These are phyloP conservation scores for Chouioia cunea DNA, from an alignment of 2,888 invertebrate genomes.

Conservation along the genomic window DNA sequence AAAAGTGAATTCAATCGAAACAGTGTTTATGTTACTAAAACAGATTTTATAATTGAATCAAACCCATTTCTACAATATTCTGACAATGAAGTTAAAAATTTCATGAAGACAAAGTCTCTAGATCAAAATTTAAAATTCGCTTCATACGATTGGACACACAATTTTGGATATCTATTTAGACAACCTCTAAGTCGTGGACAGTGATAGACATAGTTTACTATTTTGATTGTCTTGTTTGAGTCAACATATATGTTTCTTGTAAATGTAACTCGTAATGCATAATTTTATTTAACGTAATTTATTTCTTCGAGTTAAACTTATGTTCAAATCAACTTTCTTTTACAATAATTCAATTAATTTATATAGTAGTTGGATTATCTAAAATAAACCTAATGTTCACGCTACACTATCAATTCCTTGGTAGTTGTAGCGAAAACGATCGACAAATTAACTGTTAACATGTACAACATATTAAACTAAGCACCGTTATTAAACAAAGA, in stretches of 20 bases:
- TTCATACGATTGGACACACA: slow-evolving; percentile 58
- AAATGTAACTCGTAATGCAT: slow-evolving; percentile 6
- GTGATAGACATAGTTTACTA: slow-evolving; percentile 13
- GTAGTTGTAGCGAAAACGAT: slow-evolving; percentile 21
- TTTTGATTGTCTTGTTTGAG: slow-evolving; percentile 10
- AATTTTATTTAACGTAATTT: slow-evolving; percentile 28
- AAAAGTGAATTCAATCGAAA: slow-evolving; percentile 26
- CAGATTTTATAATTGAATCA: slow-evolving; percentile 31
- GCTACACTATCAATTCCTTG: slow-evolving; percentile 18
- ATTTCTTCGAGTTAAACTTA: slow-evolving; percentile 25
- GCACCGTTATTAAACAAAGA: slow-evolving; percentile 48
- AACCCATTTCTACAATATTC: slow-evolving; percentile 33
- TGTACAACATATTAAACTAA: slow-evolving; percentile 38
- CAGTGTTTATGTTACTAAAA: slow-evolving; percentile 30
- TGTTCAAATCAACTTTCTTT: slow-evolving; percentile 15
- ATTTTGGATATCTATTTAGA: slow-evolving; percentile 51
- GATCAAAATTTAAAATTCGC: slow-evolving; percentile 50
- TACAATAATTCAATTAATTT: slow-evolving; percentile 17
- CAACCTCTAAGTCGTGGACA: slow-evolving; percentile 35
- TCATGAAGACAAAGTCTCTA: slow-evolving; percentile 58
- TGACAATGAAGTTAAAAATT: slow-evolving; percentile 45
- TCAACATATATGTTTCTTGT: not conserved
- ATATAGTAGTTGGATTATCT: slow-evolving; percentile 21
- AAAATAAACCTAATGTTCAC: slow-evolving; percentile 18
- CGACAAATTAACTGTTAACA: slow-evolving; percentile 35